phyloP scores from a whole-genome alignment of 2,888 invertebrate species.

The Bugula neritina region DNA sequence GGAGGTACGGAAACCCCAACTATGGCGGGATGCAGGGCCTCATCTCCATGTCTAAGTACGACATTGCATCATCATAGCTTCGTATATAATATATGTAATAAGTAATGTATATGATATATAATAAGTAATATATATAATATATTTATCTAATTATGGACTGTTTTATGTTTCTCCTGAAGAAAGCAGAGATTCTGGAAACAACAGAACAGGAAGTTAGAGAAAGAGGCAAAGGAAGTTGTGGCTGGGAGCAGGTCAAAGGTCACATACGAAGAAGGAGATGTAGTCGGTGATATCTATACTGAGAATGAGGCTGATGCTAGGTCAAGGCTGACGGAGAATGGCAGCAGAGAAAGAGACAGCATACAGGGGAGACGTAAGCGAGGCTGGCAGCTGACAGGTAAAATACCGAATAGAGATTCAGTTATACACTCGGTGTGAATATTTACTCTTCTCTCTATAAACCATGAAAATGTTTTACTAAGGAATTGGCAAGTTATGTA shows the following conservation, averaged over 20 bases:
- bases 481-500: too few species aligned
- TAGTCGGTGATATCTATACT: neutral
- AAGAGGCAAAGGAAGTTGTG: conserved; percentile 19
- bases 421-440: too few species aligned
- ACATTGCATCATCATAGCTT: neutral
- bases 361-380: neutral
- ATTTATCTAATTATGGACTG: neutral
- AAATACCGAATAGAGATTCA: too few species aligned
- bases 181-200: conserved; percentile 10
- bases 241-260: conserved; percentile 13
- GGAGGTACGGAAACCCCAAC: conserved; percentile 22
- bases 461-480: too few species aligned
- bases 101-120: too few species aligned
- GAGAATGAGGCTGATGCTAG: neutral
- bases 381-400: neutral
- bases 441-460: too few species aligned
- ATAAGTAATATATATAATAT: too few species aligned
- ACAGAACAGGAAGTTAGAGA: neutral
- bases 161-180: neutral
- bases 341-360: neutral
- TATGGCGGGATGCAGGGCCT: conserved; percentile 16
- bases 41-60: conserved; percentile 5
- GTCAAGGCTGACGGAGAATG: neutral
- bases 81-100: too few species aligned
- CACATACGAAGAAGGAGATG: neutral